A percentile compares a stretch with the other conserved stretches of the same genome.
phyloP scores from a whole-genome alignment of 1,140 invertebrate genomes.

The Gonatopus flavifemur region DNA sequence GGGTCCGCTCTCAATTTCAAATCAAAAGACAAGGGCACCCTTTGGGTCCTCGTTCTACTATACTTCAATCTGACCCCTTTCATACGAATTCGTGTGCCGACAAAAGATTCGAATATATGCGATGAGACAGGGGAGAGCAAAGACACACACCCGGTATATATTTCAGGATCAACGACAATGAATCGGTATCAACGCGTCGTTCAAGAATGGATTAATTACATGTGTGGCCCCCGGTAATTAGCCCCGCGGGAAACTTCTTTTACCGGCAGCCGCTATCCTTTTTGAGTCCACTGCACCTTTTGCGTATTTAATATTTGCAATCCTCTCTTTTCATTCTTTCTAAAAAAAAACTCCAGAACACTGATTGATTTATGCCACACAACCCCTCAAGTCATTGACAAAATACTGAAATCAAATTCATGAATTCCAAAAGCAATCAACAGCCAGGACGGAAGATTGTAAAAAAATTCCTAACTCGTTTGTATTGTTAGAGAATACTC shows the following conservation, averaged over 20 bases:
- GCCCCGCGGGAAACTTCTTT: conserved; percentile 37
- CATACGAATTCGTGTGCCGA: conserved; percentile 39
- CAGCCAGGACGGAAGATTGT: no score
- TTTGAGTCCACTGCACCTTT: conserved; percentile 16
- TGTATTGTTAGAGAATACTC: no score
- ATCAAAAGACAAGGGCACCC: conserved; percentile 52
- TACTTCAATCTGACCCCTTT: conserved; percentile 28
- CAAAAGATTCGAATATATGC: conserved; percentile 44
- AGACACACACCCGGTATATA: conserved; percentile 19
- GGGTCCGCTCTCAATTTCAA: conserved; percentile 40
- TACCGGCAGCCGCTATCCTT: no score
- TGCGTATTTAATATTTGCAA: neutral
- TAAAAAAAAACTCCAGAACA: no score
- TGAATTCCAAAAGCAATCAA: no score
- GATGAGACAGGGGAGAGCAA: conserved; percentile 25
- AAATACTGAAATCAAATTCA: no score
- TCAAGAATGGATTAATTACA: conserved; percentile 51
- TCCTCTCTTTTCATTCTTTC: neutral
- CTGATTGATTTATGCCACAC: no score
- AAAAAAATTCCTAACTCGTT: no score
- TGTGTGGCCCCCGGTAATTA: conserved; percentile 48
- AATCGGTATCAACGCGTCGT: conserved; percentile 25
- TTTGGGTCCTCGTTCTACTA: conserved; percentile 36
- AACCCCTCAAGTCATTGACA: no score
- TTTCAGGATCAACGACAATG: conserved; percentile 23